phyloP scores from a whole-genome alignment of 2,113 vertebrate genomes.

The Sylvietta virens region DNA sequence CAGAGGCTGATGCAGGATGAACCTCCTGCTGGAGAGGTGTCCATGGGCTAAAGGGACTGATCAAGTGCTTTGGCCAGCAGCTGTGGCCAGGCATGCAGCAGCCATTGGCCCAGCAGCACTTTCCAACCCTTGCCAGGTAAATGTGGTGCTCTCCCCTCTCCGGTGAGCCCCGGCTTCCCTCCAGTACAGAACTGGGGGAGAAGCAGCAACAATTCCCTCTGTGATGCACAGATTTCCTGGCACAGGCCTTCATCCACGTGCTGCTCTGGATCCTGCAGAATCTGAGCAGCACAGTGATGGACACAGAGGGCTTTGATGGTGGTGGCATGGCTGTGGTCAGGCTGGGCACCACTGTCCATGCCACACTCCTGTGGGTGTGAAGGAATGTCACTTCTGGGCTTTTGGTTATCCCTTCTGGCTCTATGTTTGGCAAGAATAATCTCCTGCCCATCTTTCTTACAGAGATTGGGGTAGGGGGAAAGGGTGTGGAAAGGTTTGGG shows the following conservation, averaged over 20 bases:
- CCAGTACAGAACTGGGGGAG: neutral
- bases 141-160: neutral
- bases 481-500: neutral
- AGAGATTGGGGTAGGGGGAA: accelerated
- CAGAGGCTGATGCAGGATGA: neutral
- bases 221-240: neutral
- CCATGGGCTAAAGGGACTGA: neutral
- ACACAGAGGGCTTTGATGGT: neutral
- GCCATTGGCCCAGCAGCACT: neutral
- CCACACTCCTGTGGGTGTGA: neutral
- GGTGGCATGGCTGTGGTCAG: neutral
- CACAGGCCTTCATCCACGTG: neutral
- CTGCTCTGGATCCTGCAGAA: neutral
- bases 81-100: neutral
- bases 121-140: neutral
- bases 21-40: neutral
- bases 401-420: neutral
- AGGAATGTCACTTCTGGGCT: neutral
- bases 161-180: neutral
- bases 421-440: neutral
- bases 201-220: neutral
- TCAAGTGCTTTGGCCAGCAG: neutral
- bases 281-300: neutral
- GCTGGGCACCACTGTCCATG: neutral
- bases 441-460: neutral